Conservation (phyloP, 2,888 invertebrate species). For the Drosophila pseudotakahashii region DNA sequence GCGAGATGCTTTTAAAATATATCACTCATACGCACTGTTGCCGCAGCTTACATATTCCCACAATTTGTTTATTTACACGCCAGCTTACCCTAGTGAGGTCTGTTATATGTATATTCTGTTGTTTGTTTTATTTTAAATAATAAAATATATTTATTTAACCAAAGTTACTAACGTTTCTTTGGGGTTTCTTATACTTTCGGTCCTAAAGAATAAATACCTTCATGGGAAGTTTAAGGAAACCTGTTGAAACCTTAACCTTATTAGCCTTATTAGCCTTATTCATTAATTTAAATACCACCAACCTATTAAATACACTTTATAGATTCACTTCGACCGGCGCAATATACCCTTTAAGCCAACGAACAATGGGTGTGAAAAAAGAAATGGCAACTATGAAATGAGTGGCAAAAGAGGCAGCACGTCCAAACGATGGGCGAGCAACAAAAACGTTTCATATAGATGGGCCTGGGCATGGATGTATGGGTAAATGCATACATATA, state of each 20-base stretch:
- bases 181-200: too few species aligned
- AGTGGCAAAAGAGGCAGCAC: constrained; percentile 75
- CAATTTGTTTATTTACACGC: neutral
- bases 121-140: neutral
- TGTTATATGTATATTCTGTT: neutral
- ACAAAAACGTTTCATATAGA: constrained; percentile 55
- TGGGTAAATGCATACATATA: constrained; percentile 12
- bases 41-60: neutral
- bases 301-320: neutral
- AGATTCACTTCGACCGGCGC: neutral
- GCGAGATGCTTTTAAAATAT: constrained; percentile 7
- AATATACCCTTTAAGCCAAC: neutral
- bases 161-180: neutral
- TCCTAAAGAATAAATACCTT: neutral
- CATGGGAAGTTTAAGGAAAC: neutral
- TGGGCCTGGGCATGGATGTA: constrained; percentile 11
- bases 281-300: neutral
- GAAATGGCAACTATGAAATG: constrained; percentile 60
- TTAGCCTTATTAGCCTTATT: too few species aligned
- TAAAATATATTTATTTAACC: neutral
- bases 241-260: neutral
- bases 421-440: constrained; percentile 55
- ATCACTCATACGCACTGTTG: constrained; percentile 24
- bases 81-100: neutral
- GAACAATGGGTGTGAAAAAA: constrained; percentile 20